Evolutionary conservation across 1,140 invertebrate species (phyloP), one percentile per base, ranked within the genome.

Genomic region (Eueides isabella): DNA sequence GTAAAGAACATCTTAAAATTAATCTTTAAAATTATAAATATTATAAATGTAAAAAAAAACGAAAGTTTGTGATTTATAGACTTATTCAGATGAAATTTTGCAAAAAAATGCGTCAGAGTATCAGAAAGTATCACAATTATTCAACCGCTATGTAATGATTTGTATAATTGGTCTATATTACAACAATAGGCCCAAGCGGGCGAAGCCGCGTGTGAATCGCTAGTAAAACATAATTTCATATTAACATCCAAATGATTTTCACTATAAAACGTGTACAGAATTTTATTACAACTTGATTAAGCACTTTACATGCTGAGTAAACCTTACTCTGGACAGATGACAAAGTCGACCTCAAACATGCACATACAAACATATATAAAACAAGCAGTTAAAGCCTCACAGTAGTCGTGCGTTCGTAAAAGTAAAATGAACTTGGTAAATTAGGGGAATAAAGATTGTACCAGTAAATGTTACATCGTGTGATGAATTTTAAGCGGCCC

Each of bases 401-500:
- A 55, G 48, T 55, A 55, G 48, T 5, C 19, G 5, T 11, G 19
- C 19, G n/a, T 55, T 55, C 48, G 48, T 55, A 55, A 55, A 55
- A 55, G 9, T 55, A 55, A 55, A 55, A 55, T 55, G 23, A 55
- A 55, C 48, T 55, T 55, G 23, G 48, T 55, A 55, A 55, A 55
- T 55, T 23, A 55, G 48, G 23, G 23, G 19, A 55, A 55, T 55
- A 55, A 55, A 55, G 48, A 55, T 55, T 55, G 48, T 55, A 55
- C 19, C 23, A 55, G 48, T 44, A 44, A 26, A 55, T 55, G 41
- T 44, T 19, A 23, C 19, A 1, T 55, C 48, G 48, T 55, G 48
- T 26, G 48, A 55, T 55, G 48, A 55, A 55, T 55, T 55, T 55
- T 55, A 55, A 55, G 19, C 26, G 6, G 48, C 23, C 23, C 11